Evolutionary conservation across 2,888 invertebrate genomes (phyloP).

Genomic region (Watsonalla binaria): DNA sequence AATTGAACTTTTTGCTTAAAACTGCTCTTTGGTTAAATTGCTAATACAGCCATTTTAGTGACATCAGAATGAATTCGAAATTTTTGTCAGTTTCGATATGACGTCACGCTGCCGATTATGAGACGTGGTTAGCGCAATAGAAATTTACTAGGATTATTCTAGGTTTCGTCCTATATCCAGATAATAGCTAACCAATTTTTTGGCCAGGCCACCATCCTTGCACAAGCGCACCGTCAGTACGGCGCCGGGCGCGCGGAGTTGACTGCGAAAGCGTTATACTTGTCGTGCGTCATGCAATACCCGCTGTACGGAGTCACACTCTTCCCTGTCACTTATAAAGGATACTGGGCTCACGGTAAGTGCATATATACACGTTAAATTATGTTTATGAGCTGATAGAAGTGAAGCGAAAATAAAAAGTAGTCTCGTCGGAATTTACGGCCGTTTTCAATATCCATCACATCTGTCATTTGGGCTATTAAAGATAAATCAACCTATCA

Average conservation of each 20-base stretch:
- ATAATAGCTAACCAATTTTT: not conserved
- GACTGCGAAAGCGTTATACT: constrained; percentile 94
- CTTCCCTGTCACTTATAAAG: constrained; percentile 94
- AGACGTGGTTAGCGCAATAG: not conserved
- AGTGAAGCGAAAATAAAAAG: no score
- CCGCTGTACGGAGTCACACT: constrained; percentile 93
- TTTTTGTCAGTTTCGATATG: no score
- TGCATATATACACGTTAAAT: constrained; percentile 5
- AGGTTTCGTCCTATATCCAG: not conserved
- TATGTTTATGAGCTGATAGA: no score
- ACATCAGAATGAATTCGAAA: no score
- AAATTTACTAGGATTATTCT: not conserved
- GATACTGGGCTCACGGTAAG: constrained; percentile 94
- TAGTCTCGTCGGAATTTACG: no score
- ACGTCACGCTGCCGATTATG: no score
- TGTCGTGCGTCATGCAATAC: constrained; percentile 98
- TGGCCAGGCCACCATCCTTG: constrained; percentile 85
- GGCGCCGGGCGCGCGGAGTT: constrained; percentile 94
- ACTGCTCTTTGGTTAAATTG: no score
- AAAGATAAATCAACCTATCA: no score
- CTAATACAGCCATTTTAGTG: no score
- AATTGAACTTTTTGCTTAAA: no score
- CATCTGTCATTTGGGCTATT: no score
- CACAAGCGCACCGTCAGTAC: constrained; percentile 93
- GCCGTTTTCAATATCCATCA: no score